Base-by-base conservation (phyloP, 2,113 vertebrate species). In the Columba livia region DNA sequence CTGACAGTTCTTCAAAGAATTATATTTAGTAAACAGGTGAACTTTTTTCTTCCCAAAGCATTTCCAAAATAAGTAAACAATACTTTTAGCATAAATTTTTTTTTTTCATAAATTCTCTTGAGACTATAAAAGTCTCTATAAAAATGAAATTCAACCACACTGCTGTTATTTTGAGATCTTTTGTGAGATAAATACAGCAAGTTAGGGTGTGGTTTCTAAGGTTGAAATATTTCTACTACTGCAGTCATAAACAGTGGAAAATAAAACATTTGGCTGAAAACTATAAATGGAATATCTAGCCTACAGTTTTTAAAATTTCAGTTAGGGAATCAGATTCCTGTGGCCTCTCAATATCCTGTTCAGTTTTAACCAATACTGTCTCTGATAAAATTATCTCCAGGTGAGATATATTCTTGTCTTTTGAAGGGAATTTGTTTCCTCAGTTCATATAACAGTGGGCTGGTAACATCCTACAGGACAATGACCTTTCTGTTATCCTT, bases 121-220 rank as follows among this genome's bases (percentile, higher is more conserved):
- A 84, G 70, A 93, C 74, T 79, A 88, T 91, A 96, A 90, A 97
- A 75, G 92, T 93, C n/a, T 93, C 61, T 94, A 82, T 94, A 94
- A 88, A 97, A 96, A 95, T 96, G 70, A 97, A 96, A 96, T 95
- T 81, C 88, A 98, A 94, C 97, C 95, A 94, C 97, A 96, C 61
- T 88, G 88, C 93, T 98, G 95, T 97, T 97, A 95, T 97, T 97
- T 92, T 71, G 90, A 98, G 98, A 98, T 98, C 77, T 89, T 94
- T 97, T 89, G 53, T 67, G 34, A 98, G 98, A 98, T 98, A 98
- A 98, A 95, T 71, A 94, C 91, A 95, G 95, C 83, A 97, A 96
- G 95, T 48, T 92, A 89, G 92, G 97, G 93, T 98, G 97, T 98
- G 98, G 98, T 98, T 97, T 97, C 93, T 95, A 91, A 93, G 92